Conservation (phyloP, 2,113 vertebrate genomes). For the Cinclus mexicanus region DNA sequence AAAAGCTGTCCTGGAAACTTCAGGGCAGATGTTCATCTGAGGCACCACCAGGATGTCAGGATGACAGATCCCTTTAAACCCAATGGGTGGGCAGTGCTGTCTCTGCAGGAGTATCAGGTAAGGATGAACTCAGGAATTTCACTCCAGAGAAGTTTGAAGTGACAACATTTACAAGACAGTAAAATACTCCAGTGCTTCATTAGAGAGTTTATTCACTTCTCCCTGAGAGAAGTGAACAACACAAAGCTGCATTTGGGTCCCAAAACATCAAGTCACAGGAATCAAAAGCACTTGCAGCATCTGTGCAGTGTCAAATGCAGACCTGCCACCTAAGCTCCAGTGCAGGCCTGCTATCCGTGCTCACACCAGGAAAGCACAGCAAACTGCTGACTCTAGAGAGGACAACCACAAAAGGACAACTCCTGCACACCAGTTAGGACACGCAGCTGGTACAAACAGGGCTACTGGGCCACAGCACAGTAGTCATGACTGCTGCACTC, state of each 20-base stretch:
- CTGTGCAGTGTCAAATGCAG: not conserved
- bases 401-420: not conserved
- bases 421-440: not conserved
- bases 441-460: fast-evolving
- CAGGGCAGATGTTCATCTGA: not conserved
- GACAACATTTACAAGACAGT: not conserved
- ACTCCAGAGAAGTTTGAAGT: not conserved
- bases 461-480: not conserved
- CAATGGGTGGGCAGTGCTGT: not conserved
- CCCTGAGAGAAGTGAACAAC: not conserved
- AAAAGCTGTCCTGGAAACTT: not conserved
- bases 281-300: not conserved
- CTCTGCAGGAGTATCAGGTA: not conserved
- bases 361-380: not conserved
- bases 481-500: not conserved
- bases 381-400: not conserved
- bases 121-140: not conserved
- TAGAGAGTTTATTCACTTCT: not conserved
- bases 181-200: not conserved
- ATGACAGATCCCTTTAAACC: not conserved
- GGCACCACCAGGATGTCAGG: not conserved
- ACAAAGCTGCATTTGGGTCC: not conserved
- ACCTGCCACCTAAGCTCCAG: not conserved
- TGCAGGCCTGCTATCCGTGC: not conserved
- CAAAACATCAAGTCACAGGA: not conserved